Evolutionary conservation across 2,113 vertebrate species (phyloP), one percentile per base, ranked within the genome.

Genomic region (Noturus placidus): DNA sequence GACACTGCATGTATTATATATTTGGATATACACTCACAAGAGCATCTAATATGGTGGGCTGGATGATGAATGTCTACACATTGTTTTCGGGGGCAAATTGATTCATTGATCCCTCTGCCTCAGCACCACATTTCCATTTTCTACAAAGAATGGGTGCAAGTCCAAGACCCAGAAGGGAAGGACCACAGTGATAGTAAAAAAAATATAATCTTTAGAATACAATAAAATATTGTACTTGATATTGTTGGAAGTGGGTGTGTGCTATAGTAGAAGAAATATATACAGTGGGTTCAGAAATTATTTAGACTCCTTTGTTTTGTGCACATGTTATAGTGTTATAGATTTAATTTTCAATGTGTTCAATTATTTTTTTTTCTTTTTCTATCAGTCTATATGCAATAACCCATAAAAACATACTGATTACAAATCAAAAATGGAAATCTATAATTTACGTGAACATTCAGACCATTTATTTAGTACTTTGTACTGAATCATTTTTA

Each of bases 31-130:
- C 88, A 78, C 79, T 74, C 70, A 88, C 81, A 85, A 89, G 84
- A 92, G 92, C 91, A 88, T 91, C 85, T 81, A 46, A n/a, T 90
- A 92, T 91, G 86, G 89, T 82, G 88, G 85, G 61, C 83, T 70
- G 78, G 86, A 89, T 92, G 93, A 94, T 91, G 89, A 92, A 93
- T 93, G 90, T 69, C 88, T 92, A 82, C 35, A 69, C 35, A 8
- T 87, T 82, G 89, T 80, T 86, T 93, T 91, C 88, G 90, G 89
- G 87, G 90, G 87, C 89, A 89, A 92, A 92, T 27, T 54, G 89
- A 89, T 93, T 91, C 89, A 88, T 78, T 56, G 74, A 86, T 86
- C 87, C 70, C 90, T 88, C 84, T 67, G 69, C 70, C n/a, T 46
- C 57, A 65, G 74, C 76, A 74, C 52, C 70, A 56, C 63, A 88